Evolutionary conservation across 2,113 vertebrate species (phyloP).

Genomic region (Physeter macrocephalus): DNA sequence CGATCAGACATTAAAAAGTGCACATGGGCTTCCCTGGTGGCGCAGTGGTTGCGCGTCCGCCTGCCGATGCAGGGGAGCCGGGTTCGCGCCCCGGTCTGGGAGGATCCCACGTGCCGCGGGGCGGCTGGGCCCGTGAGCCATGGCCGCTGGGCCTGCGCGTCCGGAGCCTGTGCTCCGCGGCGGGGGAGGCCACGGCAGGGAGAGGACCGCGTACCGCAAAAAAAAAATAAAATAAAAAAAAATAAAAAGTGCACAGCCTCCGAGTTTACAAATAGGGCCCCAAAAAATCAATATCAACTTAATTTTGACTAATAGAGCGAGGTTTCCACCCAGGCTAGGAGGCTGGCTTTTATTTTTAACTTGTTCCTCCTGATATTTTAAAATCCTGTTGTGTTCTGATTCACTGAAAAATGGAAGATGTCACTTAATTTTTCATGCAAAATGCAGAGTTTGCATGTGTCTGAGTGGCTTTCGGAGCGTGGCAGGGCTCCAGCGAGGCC

Average conservation of each 20-base stretch:
- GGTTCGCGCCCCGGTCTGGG: too few species aligned
- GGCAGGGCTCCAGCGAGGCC: not conserved
- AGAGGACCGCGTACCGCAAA: too few species aligned
- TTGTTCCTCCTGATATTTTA: conserved; percentile 36
- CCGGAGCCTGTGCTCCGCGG: too few species aligned
- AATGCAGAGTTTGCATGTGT: conserved; percentile 38
- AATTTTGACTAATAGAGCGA: not conserved
- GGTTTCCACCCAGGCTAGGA: conserved; percentile 44
- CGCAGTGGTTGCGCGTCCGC: too few species aligned
- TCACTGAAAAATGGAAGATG: conserved; percentile 38
- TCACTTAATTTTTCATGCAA: conserved; percentile 69
- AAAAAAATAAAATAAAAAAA: too few species aligned
- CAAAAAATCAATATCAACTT: conserved; percentile 42
- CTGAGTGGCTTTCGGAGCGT: not conserved
- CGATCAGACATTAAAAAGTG: not conserved
- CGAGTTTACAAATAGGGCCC: not conserved
- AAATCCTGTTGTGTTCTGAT: conserved; percentile 33
- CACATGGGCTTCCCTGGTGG: too few species aligned
- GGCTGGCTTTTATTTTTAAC: conserved; percentile 66
- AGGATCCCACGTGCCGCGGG: too few species aligned
- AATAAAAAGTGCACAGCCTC: not conserved
- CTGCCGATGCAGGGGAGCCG: too few species aligned
- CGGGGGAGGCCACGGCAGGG: too few species aligned
- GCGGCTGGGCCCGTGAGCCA: too few species aligned
- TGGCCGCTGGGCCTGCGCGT: too few species aligned